phyloP scores from a whole-genome alignment of 2,113 vertebrate genomes.

The Phrynocephalus versicolor region DNA sequence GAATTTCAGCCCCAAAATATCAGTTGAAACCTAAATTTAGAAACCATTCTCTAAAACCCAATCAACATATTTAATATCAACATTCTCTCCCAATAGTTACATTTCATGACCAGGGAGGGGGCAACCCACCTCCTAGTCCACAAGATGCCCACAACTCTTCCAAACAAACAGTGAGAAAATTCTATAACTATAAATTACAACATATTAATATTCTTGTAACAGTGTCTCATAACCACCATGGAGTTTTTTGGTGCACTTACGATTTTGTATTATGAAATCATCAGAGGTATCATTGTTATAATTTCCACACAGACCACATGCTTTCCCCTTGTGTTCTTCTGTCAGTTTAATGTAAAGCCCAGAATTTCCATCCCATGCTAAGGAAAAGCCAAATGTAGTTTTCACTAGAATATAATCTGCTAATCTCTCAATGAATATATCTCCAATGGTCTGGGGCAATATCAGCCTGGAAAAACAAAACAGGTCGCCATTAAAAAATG shows the following conservation, averaged over 20 bases:
- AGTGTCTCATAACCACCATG: conserved; percentile 12
- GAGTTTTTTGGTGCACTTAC: conserved; percentile 74
- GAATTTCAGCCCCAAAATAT: neutral
- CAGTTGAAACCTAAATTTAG: neutral
- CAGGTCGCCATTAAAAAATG: conserved; percentile 38
- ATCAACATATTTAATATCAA: neutral
- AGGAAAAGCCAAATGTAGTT: conserved; percentile 95
- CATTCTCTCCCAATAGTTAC: neutral
- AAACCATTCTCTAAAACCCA: neutral
- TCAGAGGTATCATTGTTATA: conserved; percentile 90
- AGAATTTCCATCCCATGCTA: conserved; percentile 96
- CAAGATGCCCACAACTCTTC: too few species aligned
- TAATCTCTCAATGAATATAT: conserved; percentile 90
- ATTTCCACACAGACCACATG: conserved; percentile 95
- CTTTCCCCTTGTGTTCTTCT: conserved; percentile 87
- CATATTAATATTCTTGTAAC: neutral
- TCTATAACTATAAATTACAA: neutral
- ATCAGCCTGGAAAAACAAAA: conserved; percentile 78
- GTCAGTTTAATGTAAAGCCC: conserved; percentile 96
- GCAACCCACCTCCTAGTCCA: too few species aligned
- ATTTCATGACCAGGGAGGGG: too few species aligned
- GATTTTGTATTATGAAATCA: conserved; percentile 86
- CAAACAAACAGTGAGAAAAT: neutral
- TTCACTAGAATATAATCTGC: conserved; percentile 97
- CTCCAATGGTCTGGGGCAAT: conserved; percentile 88